Base-by-base conservation (phyloP, 2,797 vertebrate genomes). In the Alectoris magna region DNA sequence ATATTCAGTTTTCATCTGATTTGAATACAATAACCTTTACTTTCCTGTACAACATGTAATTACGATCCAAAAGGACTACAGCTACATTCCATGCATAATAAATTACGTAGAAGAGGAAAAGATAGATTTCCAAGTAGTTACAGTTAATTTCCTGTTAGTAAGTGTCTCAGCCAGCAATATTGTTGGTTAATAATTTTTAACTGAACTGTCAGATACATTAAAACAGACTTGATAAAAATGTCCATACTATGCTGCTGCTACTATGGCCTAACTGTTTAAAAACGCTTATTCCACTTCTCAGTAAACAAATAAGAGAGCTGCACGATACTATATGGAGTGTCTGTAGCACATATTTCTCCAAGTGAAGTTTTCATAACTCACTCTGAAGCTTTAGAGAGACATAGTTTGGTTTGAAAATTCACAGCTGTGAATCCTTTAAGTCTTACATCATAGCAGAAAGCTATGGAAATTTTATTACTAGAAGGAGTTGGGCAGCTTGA, bases 111-210 rank as follows among this genome's bases (percentile, higher is more conserved):
- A 74, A 31, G 38, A 85, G 36, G 55, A 88, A 10, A 94, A 70
- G 10, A 72, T 62, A 88, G 10, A 90, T 83, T 91, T 81, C 21
- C 79, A 86, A 89, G 43, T 7, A 91, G 46, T 56, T 76, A 84
- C 44, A 90, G 58, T 90, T 88, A 92, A 72, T 76, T 95, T 53
- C 53, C 82, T 70, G 36, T 72, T 91, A 66, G 66, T 85, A 92
- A 91, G 76, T 87, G 72, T 75, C 44, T 21, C 21, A 88, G 18
- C 8, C 71, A 69, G 41, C 76, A 68, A 55, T 80, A 88, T n/a
- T 84, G 88, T 91, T 86, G 87, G 63, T 82, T 77, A 94, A 87
- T 87, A 91, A 58, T 84, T 92, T 72, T 84, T 95, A 94, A 91
- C 83, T 95, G 49, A 96, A 91, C 48, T 89, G 60, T 46, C 83